Base-by-base conservation (phyloP, 2,797 vertebrate species). In the Tarsius wallacei region DNA sequence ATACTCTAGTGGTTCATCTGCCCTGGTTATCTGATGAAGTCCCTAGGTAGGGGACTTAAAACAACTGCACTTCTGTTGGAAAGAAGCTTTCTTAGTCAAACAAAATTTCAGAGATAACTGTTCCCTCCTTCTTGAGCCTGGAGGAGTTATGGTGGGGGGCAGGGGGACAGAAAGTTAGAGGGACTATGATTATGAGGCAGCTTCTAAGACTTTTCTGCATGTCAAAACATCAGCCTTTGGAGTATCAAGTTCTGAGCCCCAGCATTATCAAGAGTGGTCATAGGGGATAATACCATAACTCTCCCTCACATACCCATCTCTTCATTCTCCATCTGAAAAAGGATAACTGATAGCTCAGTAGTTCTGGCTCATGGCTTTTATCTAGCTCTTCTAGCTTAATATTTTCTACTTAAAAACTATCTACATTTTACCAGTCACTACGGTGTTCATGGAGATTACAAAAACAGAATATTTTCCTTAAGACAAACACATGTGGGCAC, bases 341-440 rank as follows among this genome's bases (percentile, higher is more conserved):
- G 55, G 64, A 6, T 51, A 85, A 91, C 2, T 95, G 82, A 78
- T 87, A 96, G 89, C 42, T 91, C 76, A 64, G 64, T 82, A 66
- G 84, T 77, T 97, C 42, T 68, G 81, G 68, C 90, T 96, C 64
- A 87, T 0, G 90, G 85, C 90, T 85, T 94, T 88, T 71, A 96
- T 97, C 70, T 78, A 87, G 63, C 66, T 96, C n/a, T 93, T 90
- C 86, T 57, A 97, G 81, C 55, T 87, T 85, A 92, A 94, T 59
- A 96, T 93, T 93, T 96, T 83, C 87, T 64, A 93, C 84, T 96
- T 93, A 96, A 96, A 96, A 97, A 66, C 63, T 68, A 97, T 68
- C 90, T 93, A 78, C 74, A 97, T 97, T 97, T 97, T 95, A 96
- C 85, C 92, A 96, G 87, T 89, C 59, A 83, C 82, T 91, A 74